Base-by-base conservation (phyloP, 1,140 invertebrate species). In the Drosophila tristis region DNA sequence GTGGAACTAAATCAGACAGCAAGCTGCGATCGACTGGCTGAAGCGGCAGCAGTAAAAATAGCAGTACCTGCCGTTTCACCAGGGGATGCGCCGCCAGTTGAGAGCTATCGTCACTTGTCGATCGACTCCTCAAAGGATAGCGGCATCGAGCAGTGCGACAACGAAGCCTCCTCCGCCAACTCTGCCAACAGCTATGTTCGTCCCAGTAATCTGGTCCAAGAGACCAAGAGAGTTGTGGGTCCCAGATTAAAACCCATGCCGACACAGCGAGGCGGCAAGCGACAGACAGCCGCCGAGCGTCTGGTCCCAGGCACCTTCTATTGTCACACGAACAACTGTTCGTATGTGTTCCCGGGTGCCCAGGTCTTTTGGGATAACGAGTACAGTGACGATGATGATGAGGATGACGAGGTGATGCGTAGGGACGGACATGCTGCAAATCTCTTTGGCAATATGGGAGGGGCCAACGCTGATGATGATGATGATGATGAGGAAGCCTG, bases 51-150 rank as follows among this genome's bases (percentile, higher is more conserved):
- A 9, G 31, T 35, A 35, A 4, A 20, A 20, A 1, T 20, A 20
- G 20, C 9, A 35, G 9, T 35, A 35, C 31, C 31, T 11, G 31
- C 31, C 31, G 31, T 9, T 35, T 35, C 31, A 35, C 31, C 44
- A 0, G 43, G 44, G 16, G 53, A 51, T 6, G 25, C 72, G 3
- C 31, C 60, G 20, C 20, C 20, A 48, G 56, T 66, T 20, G 64
- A 70, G 15, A 70, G 65, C 47, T 76, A 80, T 68, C 84, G 90
- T 1, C 90, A 91, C 66, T 60, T 91, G 2, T 91, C 90, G 6
- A 80, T 91, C 8, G 90, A 91, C 29, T 91, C 90, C 0, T 90
- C 90, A 5, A 91, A 91, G 57, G 90, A 91, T 54, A 91, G 90
- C 64, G 90, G 90, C 56, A 91, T 91, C n/a, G 84, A 89, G 39